Evolutionary conservation across 2,797 vertebrate genomes (phyloP).

Genomic region (Dermochelys coriacea): DNA sequence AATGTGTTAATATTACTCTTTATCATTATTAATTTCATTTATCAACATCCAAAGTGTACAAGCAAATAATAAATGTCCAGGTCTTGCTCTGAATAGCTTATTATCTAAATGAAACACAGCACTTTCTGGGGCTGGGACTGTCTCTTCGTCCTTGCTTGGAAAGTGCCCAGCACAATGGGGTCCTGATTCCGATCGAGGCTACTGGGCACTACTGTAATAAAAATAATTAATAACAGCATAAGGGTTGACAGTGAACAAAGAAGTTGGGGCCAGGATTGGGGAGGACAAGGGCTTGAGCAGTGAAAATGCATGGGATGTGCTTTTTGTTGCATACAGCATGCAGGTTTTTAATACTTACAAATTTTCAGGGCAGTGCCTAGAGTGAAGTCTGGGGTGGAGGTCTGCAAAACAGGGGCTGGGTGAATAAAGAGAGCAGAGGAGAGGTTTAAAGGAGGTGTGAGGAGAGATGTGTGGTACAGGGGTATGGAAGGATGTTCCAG

Average conservation of each 20-base stretch:
- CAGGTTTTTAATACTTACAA: background rate
- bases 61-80: conserved; percentile 7
- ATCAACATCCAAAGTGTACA: conserved; percentile 35
- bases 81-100: background rate
- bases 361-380: background rate
- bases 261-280: background rate
- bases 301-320: background rate
- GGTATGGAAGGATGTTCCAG: background rate
- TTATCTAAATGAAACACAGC: background rate
- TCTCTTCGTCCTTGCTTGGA: conserved; percentile 34
- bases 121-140: background rate
- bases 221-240: background rate
- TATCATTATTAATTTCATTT: conserved; percentile 48
- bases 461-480: background rate
- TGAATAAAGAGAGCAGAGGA: background rate
- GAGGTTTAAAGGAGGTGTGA: background rate
- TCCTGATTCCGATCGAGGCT: conserved; percentile 43
- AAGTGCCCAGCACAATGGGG: conserved; percentile 36
- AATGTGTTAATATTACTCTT: conserved; percentile 25
- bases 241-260: background rate
- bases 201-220: conserved; percentile 39
- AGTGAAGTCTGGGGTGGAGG: background rate
- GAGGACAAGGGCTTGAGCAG: background rate
- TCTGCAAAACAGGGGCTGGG: background rate
- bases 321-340: background rate